Percentiles rank a stretch among this genome's conserved stretches.
These are phyloP conservation scores for Rhagophthalmus giganteus DNA, from an alignment of 2,888 invertebrate species.

Conservation along the genomic window DNA sequence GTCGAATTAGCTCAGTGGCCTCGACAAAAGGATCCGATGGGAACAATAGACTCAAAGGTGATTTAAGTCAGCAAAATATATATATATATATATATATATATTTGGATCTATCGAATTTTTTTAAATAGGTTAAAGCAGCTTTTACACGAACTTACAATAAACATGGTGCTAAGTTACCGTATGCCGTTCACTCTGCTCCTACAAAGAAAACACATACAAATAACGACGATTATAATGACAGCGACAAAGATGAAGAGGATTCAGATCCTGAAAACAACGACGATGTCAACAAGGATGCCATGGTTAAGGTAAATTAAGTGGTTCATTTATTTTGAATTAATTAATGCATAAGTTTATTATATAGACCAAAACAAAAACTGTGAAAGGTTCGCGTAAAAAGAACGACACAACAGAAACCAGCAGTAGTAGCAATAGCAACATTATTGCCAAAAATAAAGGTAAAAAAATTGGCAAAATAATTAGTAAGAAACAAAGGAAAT, in stretches of 20 bases:
- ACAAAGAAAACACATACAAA: slow-evolving; percentile 64
- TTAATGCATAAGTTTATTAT: no score
- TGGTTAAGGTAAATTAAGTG: slow-evolving; percentile 77
- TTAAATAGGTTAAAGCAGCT: slow-evolving; percentile 81
- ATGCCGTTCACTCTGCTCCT: slow-evolving; percentile 65
- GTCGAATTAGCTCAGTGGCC: slow-evolving; percentile 87
- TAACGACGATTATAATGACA: slow-evolving; percentile 53
- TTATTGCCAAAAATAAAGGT: no score
- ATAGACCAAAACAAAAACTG: no score
- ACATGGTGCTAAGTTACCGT: slow-evolving; percentile 74
- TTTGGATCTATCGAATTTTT: slow-evolving; percentile 11
- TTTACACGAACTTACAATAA: slow-evolving; percentile 94
- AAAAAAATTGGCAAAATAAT: no score
- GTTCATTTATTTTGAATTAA: no score
- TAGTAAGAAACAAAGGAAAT: no score
- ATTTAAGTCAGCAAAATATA: slow-evolving; percentile 7
- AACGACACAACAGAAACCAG: no score
- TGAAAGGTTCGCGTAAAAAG: no score
- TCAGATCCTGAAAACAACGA: slow-evolving; percentile 62
- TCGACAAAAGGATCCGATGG: slow-evolving; percentile 73
- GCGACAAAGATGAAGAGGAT: slow-evolving; percentile 51
- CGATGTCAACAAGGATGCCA: slow-evolving; percentile 70
- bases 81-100: slow-evolving; percentile 1
- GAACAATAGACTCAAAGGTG: slow-evolving; percentile 71
- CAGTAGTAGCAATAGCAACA: no score